A percentile compares a stretch with the other conserved stretches of the same genome.
phyloP scores from a whole-genome alignment of 2,797 vertebrate species.

The Brachymystax lenok region DNA sequence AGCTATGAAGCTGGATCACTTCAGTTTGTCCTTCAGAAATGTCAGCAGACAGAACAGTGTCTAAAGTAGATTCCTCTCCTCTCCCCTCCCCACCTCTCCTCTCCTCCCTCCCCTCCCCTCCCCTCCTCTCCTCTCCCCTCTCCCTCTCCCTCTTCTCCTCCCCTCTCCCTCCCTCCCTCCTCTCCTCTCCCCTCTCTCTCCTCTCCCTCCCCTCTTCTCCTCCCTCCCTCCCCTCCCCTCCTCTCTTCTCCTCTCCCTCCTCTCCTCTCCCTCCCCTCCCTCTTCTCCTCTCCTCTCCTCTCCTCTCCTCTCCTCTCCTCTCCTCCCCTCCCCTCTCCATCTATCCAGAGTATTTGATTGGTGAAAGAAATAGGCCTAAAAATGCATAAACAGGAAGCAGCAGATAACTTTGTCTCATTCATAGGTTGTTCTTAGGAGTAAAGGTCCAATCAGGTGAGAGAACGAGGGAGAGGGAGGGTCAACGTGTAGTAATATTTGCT shows the following conservation, averaged over 20 bases:
- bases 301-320: background rate
- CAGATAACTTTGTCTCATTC: slow-evolving; percentile 58
- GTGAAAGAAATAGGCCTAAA: slow-evolving; percentile 61
- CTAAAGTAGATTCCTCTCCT: background rate
- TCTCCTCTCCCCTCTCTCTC: no score
- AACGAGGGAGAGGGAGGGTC: slow-evolving; percentile 21
- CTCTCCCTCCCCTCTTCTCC: no score
- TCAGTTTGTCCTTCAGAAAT: slow-evolving; percentile 53
- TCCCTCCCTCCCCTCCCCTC: no score
- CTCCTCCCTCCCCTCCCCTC: no score
- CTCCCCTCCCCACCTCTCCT: no score
- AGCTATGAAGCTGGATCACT: slow-evolving; percentile 77
- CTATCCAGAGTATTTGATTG: slow-evolving; percentile 81
- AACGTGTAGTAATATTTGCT: slow-evolving; percentile 51
- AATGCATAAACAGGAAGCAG: slow-evolving; percentile 68
- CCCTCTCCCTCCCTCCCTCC: no score
- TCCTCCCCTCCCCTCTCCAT: slow-evolving; percentile 76
- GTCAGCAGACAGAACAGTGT: background rate
- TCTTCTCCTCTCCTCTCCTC: background rate
- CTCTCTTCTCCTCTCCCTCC: no score
- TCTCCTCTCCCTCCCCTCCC: no score
- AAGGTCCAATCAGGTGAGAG: slow-evolving; percentile 34
- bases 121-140: no score
- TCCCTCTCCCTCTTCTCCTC: no score
- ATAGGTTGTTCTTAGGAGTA: slow-evolving; percentile 55